phyloP scores from a whole-genome alignment of 2,888 invertebrate species.

The Agriotes lineatus region DNA sequence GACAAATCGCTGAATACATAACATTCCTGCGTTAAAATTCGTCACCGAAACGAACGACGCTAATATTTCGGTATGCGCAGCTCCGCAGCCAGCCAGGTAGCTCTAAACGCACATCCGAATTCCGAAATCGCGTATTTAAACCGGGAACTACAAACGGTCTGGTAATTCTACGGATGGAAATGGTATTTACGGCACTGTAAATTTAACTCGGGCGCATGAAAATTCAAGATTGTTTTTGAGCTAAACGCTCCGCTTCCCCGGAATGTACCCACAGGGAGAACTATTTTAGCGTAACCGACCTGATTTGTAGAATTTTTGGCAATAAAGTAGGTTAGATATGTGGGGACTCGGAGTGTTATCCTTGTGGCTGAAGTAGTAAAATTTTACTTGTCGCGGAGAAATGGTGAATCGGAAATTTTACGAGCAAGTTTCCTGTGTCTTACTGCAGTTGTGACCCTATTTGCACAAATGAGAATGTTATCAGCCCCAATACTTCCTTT shows the following conservation, averaged over 20 bases:
- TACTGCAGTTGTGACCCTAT: too few species aligned
- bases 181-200: conserved; percentile 24
- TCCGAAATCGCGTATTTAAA: conserved; percentile 29
- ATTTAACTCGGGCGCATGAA: conserved; percentile 17
- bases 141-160: conserved; percentile 23
- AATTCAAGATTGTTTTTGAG: conserved; percentile 25
- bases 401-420: not conserved
- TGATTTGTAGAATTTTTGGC: conserved; percentile 2
- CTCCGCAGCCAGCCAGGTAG: too few species aligned
- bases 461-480: too few species aligned
- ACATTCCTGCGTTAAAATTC: conserved; percentile 11
- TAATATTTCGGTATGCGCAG: conserved; percentile 11
- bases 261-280: conserved; percentile 7
- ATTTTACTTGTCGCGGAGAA: too few species aligned
- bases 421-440: too few species aligned
- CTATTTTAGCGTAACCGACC: conserved; percentile 10
- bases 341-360: not conserved
- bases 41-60: conserved; percentile 15
- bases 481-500: too few species aligned
- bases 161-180: conserved; percentile 28
- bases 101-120: conserved; percentile 26
- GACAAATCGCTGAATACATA: conserved; percentile 21
- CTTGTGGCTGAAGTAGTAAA: not conserved
- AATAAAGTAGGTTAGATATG: not conserved
- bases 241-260: not conserved